Base-by-base conservation (phyloP, 2,888 invertebrate species). In the Leucoma salicis region DNA sequence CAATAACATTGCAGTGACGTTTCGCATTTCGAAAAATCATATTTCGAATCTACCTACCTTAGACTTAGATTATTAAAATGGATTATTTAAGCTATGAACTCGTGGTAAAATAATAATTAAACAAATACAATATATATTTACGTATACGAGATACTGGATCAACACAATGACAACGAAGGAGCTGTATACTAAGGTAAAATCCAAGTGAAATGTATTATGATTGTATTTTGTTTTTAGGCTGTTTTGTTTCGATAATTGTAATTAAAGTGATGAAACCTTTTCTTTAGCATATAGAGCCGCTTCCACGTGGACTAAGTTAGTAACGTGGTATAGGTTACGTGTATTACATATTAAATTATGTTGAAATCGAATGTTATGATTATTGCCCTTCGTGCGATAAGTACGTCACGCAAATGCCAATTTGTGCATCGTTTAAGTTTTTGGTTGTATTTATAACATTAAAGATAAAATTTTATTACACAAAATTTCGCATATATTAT, bases 161-260 rank as follows among this genome's bases (percentile, higher is more conserved):
- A 57, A 41, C 65, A 86, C 76, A 61, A 90, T 90, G 90, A 90
- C 90, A 39, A 90, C 90, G 42, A 90, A 90, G 73, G 90, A 90
- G 69, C 70, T 90, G 1, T 90, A 89, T 51, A 90, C 90, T 12
- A 88, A 90, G 90, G 90, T 90, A 83, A 75, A 61, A 52, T 52
- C 44, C 31, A 29, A 45, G 43, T 49, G 44, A 53, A 53, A 51
- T 51, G 49, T 46, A 25, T 47, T 39, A n/a, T 34, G 48, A 48
- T 60, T 51, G 28, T 53, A 49, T 44, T 64, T 54, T 49, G 52
- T 52, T 51, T 59, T 59, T 55, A 34, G 27, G 25, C 6, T 25
- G 29, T 33, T 37, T 13, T 42, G 45, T 54, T 67, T 66, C 52
- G 40, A 59, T 29, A 56, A 57, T 58, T 40, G 34, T 54, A 67